Conservation (phyloP, 1,140 invertebrate genomes). For the Drosophila littoralis region DNA sequence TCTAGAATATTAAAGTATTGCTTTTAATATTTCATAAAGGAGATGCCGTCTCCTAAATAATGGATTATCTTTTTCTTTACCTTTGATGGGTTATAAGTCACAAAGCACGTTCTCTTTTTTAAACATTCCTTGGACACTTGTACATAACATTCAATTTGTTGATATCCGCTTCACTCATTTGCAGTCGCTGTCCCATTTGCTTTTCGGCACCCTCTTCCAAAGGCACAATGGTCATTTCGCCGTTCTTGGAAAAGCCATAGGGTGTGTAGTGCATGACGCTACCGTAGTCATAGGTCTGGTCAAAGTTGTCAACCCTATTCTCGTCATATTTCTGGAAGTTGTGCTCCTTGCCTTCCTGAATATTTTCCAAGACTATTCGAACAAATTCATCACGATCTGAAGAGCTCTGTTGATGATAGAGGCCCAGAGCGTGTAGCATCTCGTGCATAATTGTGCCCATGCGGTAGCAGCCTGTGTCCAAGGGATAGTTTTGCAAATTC, state of each 20-base stretch:
- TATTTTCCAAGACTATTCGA: constrained; percentile 88
- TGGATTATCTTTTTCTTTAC: too few relatives aligned
- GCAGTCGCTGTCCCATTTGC: constrained; percentile 85
- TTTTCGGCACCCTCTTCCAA: constrained; percentile 49
- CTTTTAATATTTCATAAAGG: too few relatives aligned
- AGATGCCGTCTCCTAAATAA: too few relatives aligned
- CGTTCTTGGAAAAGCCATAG: constrained; percentile 90
- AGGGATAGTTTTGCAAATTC: constrained; percentile 84
- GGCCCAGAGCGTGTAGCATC: constrained; percentile 88
- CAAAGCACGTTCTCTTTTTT: neutral
- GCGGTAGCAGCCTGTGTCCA: constrained; percentile 77
- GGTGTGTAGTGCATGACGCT: constrained; percentile 89
- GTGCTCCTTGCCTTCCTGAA: constrained; percentile 85
- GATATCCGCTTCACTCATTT: constrained; percentile 86
- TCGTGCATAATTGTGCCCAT: constrained; percentile 88
- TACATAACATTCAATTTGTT: constrained; percentile 86
- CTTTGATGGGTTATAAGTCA: neutral
- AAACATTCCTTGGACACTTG: constrained; percentile 74
- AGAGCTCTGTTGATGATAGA: constrained; percentile 90
- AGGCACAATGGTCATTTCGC: constrained; percentile 88
- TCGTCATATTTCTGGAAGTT: constrained; percentile 86
- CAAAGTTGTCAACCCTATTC: constrained; percentile 84
- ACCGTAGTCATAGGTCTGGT: constrained; percentile 87
- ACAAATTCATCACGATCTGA: constrained; percentile 89
- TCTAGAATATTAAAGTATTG: too few relatives aligned